phyloP scores from a whole-genome alignment of 2,113 vertebrate genomes.

The Dromaius novaehollandiae region DNA sequence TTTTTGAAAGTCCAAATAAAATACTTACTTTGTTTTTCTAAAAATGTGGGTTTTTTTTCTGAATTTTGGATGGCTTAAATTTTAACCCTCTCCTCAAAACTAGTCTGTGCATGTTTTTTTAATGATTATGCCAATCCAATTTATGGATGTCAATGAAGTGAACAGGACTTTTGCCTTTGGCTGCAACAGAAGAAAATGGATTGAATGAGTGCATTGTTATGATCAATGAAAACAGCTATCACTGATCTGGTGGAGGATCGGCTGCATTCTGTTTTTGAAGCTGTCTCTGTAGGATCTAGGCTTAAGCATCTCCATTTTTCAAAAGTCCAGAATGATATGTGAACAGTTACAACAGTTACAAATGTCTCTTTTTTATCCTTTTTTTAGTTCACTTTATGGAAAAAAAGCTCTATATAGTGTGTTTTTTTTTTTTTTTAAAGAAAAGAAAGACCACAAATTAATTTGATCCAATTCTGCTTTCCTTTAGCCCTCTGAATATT shows the following conservation, averaged over 20 bases:
- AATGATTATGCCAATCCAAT: background rate
- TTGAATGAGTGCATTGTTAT: background rate
- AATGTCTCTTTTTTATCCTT: background rate
- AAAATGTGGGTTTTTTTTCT: background rate
- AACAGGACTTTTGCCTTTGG: background rate
- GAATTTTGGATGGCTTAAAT: background rate
- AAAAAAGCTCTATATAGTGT: background rate
- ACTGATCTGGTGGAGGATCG: background rate
- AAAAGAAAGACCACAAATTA: background rate
- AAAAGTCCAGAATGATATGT: background rate
- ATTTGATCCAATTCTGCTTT: background rate
- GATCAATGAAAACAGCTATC: background rate
- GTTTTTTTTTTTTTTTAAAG: too few relatives aligned
- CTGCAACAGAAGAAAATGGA: background rate
- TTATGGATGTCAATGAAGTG: background rate
- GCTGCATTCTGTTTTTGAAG: background rate
- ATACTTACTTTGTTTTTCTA: constrained; percentile 22
- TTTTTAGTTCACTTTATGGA: background rate
- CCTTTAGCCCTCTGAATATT: background rate
- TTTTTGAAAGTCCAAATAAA: constrained; percentile 45
- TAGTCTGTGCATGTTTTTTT: background rate
- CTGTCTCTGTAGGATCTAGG: background rate
- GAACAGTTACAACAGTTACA: background rate
- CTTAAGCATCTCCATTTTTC: background rate
- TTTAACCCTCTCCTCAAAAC: background rate